Evolutionary conservation across 2,888 invertebrate genomes (phyloP).

Genomic region (Lumbricus terrestris): DNA sequence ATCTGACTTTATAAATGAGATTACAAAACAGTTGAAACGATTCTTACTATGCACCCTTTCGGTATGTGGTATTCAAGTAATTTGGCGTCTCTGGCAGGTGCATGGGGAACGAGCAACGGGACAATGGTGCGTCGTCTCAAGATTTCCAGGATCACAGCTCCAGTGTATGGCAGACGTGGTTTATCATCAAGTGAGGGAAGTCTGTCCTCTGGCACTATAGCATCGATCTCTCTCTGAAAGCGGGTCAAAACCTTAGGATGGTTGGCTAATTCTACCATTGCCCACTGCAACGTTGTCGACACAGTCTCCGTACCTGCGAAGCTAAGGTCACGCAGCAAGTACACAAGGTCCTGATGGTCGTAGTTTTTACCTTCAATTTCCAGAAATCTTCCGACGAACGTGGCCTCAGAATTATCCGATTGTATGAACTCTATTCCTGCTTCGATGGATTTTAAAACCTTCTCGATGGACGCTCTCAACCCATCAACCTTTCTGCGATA

Average conservation of each 20-base stretch:
- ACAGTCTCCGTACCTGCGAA: background rate
- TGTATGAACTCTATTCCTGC: background rate
- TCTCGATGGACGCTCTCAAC: background rate
- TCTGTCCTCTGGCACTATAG: background rate
- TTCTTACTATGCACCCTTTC: background rate
- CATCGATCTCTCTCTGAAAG: constrained; percentile 9
- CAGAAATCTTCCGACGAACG: background rate
- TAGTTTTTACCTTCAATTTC: background rate
- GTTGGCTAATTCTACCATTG: background rate
- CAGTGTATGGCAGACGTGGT: background rate
- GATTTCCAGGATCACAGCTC: background rate
- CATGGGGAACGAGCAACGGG: background rate
- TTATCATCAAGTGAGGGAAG: constrained; percentile 7
- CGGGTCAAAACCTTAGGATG: background rate
- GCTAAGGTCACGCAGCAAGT: background rate
- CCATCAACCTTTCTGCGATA: background rate
- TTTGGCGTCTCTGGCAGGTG: background rate
- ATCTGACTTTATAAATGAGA: background rate
- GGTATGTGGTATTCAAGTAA: background rate
- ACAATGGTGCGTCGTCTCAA: background rate
- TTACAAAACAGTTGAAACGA: too few relatives aligned
- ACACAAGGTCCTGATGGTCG: background rate
- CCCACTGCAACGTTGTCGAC: background rate
- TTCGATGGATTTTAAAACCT: background rate
- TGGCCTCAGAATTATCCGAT: background rate